Base-by-base conservation (phyloP, 2,797 vertebrate species). In the Hoplostethus mediterraneus region DNA sequence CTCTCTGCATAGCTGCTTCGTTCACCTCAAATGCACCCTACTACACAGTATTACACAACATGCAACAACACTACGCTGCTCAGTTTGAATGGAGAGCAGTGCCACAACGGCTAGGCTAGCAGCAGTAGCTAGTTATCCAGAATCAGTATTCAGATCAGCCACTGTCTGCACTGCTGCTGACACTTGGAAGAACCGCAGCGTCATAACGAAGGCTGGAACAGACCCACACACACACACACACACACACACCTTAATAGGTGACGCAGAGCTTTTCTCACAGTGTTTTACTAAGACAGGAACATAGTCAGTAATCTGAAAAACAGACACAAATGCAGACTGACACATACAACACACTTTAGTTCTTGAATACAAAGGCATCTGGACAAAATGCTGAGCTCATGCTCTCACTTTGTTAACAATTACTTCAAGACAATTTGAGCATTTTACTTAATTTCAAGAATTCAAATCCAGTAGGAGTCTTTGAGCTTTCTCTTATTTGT, bases 21-120 rank as follows among this genome's bases (percentile, higher is more conserved):
- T 75, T 93, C 89, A 92, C 92, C 92, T 93, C 88, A 87, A 65
- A 92, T 91, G 90, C 90, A 88, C 92, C 69, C 85, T 87, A 87
- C 88, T 90, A 88, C 88, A 81, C 80, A 77, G 75, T 85, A 77
- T 88, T 89, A 85, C 90, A 90, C 87, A 87, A 90, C 76, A 53
- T 51, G 66, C 83, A 87, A 68, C 74, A 77, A 70, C 76, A 77
- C 76, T 71, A 81, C 59, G 36, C 78, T 13, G 80, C 79, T 86
- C 73, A 30, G 65, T 79, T 72, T 87, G 80, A 90, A 90, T 90
- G 88, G 73, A 86, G 74, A 88, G 66, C 75, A 68, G 81, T 69
- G 67, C 78, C 71, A 84, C 30, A 25, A 64, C 17, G 30, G 61
- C 63, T 64, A 64, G 56, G 66, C 79, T 74, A 81, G 80, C 74